Conservation (phyloP, 2,113 vertebrate genomes). For the Shinisaurus crocodilurus region DNA sequence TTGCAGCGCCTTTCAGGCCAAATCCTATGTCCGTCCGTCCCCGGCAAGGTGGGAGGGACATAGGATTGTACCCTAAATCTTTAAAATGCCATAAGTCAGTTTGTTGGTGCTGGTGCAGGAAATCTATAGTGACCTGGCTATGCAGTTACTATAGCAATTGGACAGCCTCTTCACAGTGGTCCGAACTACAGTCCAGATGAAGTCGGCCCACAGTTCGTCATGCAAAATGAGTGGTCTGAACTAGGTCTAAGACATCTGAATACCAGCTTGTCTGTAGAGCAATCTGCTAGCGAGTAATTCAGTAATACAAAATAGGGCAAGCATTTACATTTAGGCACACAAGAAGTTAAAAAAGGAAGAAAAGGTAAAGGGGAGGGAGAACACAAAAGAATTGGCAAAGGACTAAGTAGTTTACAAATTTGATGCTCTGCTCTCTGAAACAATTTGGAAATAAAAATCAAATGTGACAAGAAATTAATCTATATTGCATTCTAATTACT, state of each 20-base stretch:
- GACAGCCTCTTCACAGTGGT: background rate
- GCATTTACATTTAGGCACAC: background rate
- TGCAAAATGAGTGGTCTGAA: background rate
- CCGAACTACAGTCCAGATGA: background rate
- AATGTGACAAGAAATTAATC: constrained; percentile 81
- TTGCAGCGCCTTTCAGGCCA: too few relatives aligned
- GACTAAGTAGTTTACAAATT: constrained; percentile 11
- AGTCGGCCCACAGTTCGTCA: background rate
- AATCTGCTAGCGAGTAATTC: background rate
- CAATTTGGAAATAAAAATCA: constrained; percentile 70
- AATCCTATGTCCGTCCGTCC: too few relatives aligned
- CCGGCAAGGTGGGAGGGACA: too few relatives aligned
- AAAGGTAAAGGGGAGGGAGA: background rate
- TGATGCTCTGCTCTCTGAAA: constrained; percentile 30
- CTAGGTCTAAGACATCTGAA: background rate
- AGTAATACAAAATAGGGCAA: background rate
- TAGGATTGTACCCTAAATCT: too few relatives aligned
- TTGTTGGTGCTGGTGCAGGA: background rate
- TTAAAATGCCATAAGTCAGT: background rate
- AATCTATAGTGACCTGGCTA: background rate
- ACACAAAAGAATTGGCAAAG: background rate
- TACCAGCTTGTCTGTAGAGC: background rate
- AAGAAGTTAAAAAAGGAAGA: constrained; percentile 1
- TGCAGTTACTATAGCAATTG: background rate
- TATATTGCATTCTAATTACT: constrained; percentile 76